Percentiles rank a stretch among this genome's conserved stretches.
Conservation (phyloP, 2,113 vertebrate species). For the Xenopus tropicalis region UCB_Xtro_10.0 CM004446.2:21402001-21402500, state of each 20-base stretch:
- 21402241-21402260: neutral
- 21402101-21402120: too few species aligned
- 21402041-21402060: too few species aligned
- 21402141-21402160: too few species aligned
- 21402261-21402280: constrained; percentile 20
- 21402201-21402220: neutral
- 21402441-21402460: too few species aligned
- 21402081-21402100: too few species aligned
- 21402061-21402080: too few species aligned
- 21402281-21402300: neutral
- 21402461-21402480: too few species aligned
- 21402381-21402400: neutral
- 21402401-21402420: neutral
- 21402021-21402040: too few species aligned
- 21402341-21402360: neutral
- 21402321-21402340: neutral
- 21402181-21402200: neutral
- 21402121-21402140: too few species aligned
- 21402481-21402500: too few species aligned
- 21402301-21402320: constrained; percentile 7
- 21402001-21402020: too few species aligned
- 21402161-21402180: neutral
- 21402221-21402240: neutral
- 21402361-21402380: neutral
- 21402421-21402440: neutral